These are phyloP conservation scores for Otolemur garnettii DNA, from an alignment of 2,113 vertebrate genomes.

Conservation along the genomic window DNA sequence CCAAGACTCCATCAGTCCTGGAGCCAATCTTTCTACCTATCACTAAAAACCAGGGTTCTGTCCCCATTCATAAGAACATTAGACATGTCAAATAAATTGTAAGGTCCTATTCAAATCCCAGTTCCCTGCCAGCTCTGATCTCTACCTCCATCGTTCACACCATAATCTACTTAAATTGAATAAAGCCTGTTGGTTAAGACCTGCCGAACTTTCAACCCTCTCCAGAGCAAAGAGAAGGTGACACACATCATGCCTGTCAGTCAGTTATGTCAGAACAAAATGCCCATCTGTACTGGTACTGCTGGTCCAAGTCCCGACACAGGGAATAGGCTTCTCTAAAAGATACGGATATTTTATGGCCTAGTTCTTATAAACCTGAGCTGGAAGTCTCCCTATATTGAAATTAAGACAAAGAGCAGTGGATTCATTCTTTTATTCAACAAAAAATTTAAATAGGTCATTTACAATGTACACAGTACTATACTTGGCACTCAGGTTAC, in stretches of 20 bases:
- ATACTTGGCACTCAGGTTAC: background rate
- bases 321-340: conserved; percentile 15
- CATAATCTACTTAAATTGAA: conserved; percentile 84
- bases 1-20: conserved; percentile 79
- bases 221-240: rapidly evolving
- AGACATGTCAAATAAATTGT: conserved; percentile 82
- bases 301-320: background rate
- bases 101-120: conserved; percentile 86
- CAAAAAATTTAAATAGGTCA: background rate
- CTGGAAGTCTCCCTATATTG: background rate
- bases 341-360: conserved; percentile 28
- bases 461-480: background rate
- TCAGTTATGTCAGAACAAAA: conserved; percentile 47
- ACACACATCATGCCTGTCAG: background rate
- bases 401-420: background rate
- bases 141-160: conserved; percentile 77
- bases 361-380: background rate
- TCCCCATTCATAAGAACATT: conserved; percentile 82
- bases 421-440: background rate
- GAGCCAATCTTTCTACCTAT: conserved; percentile 79
- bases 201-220: conserved; percentile 66
- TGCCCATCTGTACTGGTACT: rapidly evolving
- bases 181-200: conserved; percentile 75
- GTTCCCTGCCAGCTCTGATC: conserved; percentile 84
- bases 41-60: conserved; percentile 77